Percentiles rank a stretch among this genome's conserved stretches.
Evolutionary conservation across 2,113 vertebrate species (phyloP).

Genomic region (Spea multiplicata): DNA sequence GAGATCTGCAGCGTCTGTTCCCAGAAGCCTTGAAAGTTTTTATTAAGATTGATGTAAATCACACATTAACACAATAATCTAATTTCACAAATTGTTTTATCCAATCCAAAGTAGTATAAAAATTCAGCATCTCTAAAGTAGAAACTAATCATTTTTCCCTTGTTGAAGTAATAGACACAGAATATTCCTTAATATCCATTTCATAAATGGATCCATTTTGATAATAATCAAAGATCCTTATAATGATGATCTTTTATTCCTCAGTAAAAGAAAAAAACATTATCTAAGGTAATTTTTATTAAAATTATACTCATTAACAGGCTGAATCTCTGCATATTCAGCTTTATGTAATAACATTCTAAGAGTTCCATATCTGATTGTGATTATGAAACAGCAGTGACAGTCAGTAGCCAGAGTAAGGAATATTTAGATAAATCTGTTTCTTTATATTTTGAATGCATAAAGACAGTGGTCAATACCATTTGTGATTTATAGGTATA

Average conservation of each 20-base stretch:
- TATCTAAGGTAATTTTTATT: constrained; percentile 39
- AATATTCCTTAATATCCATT: constrained; percentile 27
- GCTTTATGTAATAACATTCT: not conserved
- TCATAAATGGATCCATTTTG: constrained; percentile 29
- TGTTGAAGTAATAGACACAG: not conserved
- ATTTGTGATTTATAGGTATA: too few relatives aligned
- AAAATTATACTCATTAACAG: constrained; percentile 39
- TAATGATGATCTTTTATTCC: constrained; percentile 24
- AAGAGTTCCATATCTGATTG: constrained; percentile 11
- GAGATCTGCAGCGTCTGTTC: too few relatives aligned
- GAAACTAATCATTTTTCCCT: not conserved
- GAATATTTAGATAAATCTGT: not conserved
- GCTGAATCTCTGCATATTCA: constrained; percentile 22
- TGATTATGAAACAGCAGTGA: constrained; percentile 4
- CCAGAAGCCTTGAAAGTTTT: too few relatives aligned
- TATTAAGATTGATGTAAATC: too few relatives aligned
- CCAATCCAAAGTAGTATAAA: too few relatives aligned
- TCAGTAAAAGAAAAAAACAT: constrained; percentile 25
- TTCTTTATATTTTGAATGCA: too few relatives aligned
- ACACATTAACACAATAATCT: too few relatives aligned
- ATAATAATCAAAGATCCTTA: constrained; percentile 18
- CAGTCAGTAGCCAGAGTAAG: not conserved
- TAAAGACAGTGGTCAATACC: too few relatives aligned
- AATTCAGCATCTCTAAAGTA: not conserved
- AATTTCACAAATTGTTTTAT: too few relatives aligned